A percentile compares a stretch with the other conserved stretches of the same genome.
Conservation (phyloP, 1,140 invertebrate species). For the Brachionus manjavacas region DNA sequence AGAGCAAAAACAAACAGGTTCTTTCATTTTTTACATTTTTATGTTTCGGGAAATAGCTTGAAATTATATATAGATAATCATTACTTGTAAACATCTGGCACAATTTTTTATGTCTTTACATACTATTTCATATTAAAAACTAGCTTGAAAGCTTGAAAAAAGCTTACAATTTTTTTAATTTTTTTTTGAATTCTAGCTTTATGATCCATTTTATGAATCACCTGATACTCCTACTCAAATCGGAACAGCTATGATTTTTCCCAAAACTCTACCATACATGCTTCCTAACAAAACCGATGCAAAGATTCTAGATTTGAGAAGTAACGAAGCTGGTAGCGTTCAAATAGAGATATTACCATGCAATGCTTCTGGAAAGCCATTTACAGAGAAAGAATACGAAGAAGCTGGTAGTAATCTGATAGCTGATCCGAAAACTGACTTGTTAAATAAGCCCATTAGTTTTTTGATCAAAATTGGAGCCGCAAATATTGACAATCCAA, state of each 20-base stretch:
- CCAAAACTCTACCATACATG: constrained; percentile 61
- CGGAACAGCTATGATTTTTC: constrained; percentile 62
- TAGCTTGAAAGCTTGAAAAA: neutral
- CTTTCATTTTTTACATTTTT: neutral
- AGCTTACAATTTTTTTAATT: neutral
- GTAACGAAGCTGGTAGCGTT: constrained; percentile 61
- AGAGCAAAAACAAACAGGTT: neutral
- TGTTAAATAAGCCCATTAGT: constrained; percentile 46
- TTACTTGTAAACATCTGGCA: no score
- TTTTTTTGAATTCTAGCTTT: neutral
- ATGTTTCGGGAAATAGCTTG: neutral
- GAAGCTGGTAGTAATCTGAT: constrained; percentile 50
- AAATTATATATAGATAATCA: neutral
- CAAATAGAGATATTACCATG: constrained; percentile 60
- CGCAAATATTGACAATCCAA: neutral
- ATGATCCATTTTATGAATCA: constrained; percentile 64
- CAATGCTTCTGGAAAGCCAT: constrained; percentile 57
- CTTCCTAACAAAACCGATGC: constrained; percentile 58
- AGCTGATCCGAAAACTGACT: constrained; percentile 57
- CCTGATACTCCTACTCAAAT: constrained; percentile 61
- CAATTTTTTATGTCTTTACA: neutral
- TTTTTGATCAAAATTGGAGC: constrained; percentile 15
- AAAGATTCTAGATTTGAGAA: constrained; percentile 61
- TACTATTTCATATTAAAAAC: neutral
- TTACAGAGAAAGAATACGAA: constrained; percentile 59